These are phyloP conservation scores for Heliconius hewitsoni DNA, from an alignment of 1,140 invertebrate genomes.

Conservation along the genomic window DNA sequence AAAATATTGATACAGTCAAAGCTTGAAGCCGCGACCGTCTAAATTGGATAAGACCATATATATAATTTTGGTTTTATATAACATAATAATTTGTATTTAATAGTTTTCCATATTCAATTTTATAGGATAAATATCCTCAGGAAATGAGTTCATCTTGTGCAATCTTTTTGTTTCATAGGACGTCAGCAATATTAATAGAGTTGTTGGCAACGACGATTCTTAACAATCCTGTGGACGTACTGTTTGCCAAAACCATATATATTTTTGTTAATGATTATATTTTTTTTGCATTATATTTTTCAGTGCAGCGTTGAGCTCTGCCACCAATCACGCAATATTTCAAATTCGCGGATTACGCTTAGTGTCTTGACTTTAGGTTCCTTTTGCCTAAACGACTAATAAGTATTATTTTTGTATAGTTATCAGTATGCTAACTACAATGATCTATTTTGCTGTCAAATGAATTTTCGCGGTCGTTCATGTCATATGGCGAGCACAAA, in stretches of 20 bases:
- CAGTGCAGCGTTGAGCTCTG: no score
- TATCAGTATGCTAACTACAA: not conserved
- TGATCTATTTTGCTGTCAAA: conserved; percentile 19
- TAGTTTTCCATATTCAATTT: conserved; percentile 15
- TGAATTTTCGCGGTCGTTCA: conserved; percentile 37
- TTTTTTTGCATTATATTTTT: not conserved
- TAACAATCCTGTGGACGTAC: not conserved
- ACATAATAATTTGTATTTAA: not conserved
- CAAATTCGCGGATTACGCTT: not conserved
- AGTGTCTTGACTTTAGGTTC: not conserved
- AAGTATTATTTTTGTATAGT: not conserved
- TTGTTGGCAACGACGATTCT: conserved; percentile 31
- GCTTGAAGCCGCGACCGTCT: no score
- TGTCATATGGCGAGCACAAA: conserved; percentile 30
- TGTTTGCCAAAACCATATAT: not conserved
- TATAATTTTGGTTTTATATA: not conserved
- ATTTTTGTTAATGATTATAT: not conserved
- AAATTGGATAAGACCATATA: not conserved
- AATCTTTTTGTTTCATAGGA: conserved; percentile 7
- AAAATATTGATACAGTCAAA: no score
- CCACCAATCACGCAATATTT: no score
- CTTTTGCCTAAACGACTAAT: not conserved
- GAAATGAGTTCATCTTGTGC: conserved; percentile 21
- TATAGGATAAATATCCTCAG: conserved; percentile 25
- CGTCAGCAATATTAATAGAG: conserved; percentile 30